Percentiles rank a stretch among this genome's conserved stretches.
These are phyloP conservation scores for Antheraea pernyi DNA, from an alignment of 1,140 invertebrate genomes.

Conservation along the genomic window DNA sequence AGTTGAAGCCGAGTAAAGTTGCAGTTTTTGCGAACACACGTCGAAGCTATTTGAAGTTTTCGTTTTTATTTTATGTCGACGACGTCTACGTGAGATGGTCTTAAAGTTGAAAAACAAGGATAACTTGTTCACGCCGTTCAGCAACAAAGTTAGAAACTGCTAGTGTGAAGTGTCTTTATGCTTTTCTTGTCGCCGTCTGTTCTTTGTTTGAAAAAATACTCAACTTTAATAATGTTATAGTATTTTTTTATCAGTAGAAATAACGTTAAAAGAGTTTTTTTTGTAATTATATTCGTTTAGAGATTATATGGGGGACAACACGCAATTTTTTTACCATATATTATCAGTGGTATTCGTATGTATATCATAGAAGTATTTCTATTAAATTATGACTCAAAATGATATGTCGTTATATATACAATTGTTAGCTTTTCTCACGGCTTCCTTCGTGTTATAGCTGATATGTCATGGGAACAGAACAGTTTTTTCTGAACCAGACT, in stretches of 20 bases:
- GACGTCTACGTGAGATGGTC: constrained; percentile 16
- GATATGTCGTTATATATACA: too few species aligned
- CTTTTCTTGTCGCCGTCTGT: neutral
- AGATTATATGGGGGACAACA: too few species aligned
- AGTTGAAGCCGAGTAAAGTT: neutral
- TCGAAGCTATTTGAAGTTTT: constrained; percentile 5
- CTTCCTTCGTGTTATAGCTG: too few species aligned
- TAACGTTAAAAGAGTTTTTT: too few species aligned
- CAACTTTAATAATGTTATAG: neutral
- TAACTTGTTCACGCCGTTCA: constrained; percentile 11
- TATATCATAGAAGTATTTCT: too few species aligned
- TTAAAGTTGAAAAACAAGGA: constrained; percentile 25
- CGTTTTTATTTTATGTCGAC: constrained; percentile 19
- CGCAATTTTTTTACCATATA: too few species aligned
- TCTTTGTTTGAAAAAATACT: neutral
- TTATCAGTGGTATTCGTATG: too few species aligned
- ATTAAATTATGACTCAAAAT: too few species aligned
- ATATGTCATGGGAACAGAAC: too few species aligned
- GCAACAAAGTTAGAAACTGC: neutral
- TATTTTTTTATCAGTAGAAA: neutral
- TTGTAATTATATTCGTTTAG: too few species aligned
- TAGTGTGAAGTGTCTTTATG: neutral
- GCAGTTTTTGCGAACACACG: constrained; percentile 10
- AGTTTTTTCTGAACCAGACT: too few species aligned
- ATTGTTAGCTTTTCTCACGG: too few species aligned